Conservation (phyloP, 2,113 vertebrate species). For the Thalassoma bifasciatum region DNA sequence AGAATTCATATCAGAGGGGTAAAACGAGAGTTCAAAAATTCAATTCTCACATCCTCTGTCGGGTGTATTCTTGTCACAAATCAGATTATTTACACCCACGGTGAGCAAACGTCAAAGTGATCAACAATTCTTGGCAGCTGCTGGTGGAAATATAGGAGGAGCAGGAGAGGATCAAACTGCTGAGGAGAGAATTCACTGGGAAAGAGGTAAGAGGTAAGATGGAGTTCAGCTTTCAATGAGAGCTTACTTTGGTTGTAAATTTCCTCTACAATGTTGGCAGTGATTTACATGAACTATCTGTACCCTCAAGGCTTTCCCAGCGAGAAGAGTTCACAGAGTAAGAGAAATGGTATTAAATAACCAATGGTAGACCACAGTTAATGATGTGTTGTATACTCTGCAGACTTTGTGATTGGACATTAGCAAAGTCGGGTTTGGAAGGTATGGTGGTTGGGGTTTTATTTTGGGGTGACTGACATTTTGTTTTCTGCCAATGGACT, state of each 20-base stretch:
- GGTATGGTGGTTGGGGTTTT: constrained; percentile 66
- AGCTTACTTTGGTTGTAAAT: constrained; percentile 52
- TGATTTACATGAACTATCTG: constrained; percentile 35
- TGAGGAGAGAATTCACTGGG: constrained; percentile 15
- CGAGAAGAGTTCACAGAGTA: constrained; percentile 31
- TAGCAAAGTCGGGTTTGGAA: constrained; percentile 54
- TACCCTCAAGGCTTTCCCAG: constrained; percentile 54
- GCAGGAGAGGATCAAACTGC: constrained; percentile 23
- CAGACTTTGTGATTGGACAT: constrained; percentile 64
- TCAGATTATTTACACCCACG: constrained; percentile 67
- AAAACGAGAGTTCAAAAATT: constrained; percentile 63
- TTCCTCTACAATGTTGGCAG: constrained; percentile 35
- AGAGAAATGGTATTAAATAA: constrained; percentile 64
- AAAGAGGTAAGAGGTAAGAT: constrained; percentile 52
- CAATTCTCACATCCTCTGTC: constrained; percentile 69
- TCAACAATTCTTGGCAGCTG: constrained; percentile 38
- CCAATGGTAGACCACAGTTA: constrained; percentile 62
- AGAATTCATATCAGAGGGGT: constrained; percentile 48
- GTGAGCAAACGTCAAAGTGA: constrained; percentile 50
- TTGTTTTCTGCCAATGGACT: constrained; percentile 64
- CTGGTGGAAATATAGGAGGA: constrained; percentile 25
- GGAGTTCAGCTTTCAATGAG: constrained; percentile 58
- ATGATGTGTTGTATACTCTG: constrained; percentile 67
- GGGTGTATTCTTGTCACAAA: constrained; percentile 52
- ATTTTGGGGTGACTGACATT: constrained; percentile 52